phyloP scores from a whole-genome alignment of 2,888 invertebrate species.

The Hydropsyche betteni region DNA sequence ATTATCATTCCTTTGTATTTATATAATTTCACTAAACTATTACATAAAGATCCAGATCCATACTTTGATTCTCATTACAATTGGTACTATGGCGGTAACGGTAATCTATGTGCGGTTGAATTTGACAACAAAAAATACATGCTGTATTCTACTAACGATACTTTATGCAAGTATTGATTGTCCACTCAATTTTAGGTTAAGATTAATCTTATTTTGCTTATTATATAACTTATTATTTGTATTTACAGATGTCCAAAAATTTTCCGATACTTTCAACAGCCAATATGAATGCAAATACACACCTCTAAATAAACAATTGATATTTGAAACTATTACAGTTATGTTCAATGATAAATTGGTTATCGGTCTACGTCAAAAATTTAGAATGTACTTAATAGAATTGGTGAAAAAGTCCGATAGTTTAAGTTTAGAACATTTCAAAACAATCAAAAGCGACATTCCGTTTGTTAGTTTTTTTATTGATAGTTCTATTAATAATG shows the following conservation, averaged over 20 bases:
- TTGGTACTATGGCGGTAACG: conserved; percentile 64
- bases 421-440: conserved; percentile 56
- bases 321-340: conserved; percentile 60
- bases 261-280: conserved; percentile 55
- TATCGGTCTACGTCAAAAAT: conserved; percentile 59
- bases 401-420: conserved; percentile 53
- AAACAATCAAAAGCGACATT: conserved; percentile 57
- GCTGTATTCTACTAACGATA: conserved; percentile 59
- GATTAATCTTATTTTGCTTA: not conserved
- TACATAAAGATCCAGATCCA: conserved; percentile 60
- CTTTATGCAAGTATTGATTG: conserved; percentile 58
- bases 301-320: conserved; percentile 57
- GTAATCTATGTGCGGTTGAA: conserved; percentile 58
- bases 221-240: not conserved
- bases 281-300: conserved; percentile 54
- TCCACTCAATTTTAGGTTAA: not conserved
- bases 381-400: conserved; percentile 59
- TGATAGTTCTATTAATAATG: conserved; percentile 60
- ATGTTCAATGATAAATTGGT: conserved; percentile 54
- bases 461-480: conserved; percentile 61
- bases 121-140: conserved; percentile 58
- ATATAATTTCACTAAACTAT: conserved; percentile 58
- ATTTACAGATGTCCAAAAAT: conserved; percentile 59
- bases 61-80: conserved; percentile 60
- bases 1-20: conserved; percentile 56